These are phyloP conservation scores for Siniperca knerii DNA, from an alignment of 2,113 vertebrate species.

Conservation along the genomic window DNA sequence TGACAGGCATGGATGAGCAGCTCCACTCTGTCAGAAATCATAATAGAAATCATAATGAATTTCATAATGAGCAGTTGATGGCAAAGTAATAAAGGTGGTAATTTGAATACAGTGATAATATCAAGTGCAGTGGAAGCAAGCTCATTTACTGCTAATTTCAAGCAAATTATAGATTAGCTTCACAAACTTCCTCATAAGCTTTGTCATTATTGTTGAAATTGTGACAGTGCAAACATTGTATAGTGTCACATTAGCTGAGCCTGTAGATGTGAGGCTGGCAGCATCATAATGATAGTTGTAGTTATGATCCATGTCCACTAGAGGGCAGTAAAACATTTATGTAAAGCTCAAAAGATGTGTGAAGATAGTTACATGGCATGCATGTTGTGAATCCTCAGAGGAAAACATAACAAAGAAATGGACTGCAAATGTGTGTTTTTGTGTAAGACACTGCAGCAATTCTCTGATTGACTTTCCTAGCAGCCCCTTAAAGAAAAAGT, in stretches of 20 bases:
- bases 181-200: not conserved
- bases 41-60: constrained; percentile 29
- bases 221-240: not conserved
- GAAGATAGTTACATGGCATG: not conserved
- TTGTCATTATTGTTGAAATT: constrained; percentile 1
- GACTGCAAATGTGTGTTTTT: not conserved
- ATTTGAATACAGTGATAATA: constrained; percentile 19
- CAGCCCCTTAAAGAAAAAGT: not conserved
- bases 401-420: not conserved
- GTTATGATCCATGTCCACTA: constrained; percentile 3
- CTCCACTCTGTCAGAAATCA: constrained; percentile 18
- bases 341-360: too few relatives aligned
- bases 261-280: not conserved
- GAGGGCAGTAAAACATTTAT: constrained; percentile 58
- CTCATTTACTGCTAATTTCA: constrained; percentile 34
- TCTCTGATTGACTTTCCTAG: not conserved
- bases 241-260: not conserved
- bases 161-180: constrained; percentile 19
- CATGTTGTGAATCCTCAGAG: not conserved
- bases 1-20: constrained; percentile 18
- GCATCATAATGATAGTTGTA: not conserved
- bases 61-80: constrained; percentile 14
- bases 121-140: not conserved
- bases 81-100: constrained; percentile 37
- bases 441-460: not conserved